Evolutionary conservation across 2,113 vertebrate species (phyloP).

Genomic region (Odocoileus hemionus): DNA sequence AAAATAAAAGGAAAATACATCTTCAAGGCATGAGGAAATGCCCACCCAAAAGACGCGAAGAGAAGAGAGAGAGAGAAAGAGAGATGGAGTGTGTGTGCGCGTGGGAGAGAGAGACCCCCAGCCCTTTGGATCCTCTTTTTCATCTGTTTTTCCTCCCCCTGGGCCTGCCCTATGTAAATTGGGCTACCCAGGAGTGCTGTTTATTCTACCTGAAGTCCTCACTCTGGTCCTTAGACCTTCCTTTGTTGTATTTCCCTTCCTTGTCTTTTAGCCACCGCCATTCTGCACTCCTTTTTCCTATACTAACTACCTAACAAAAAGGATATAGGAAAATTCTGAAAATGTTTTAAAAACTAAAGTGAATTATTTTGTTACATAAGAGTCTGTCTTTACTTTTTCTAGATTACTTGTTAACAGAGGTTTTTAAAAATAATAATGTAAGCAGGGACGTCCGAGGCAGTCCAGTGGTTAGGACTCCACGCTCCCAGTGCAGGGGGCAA

Average conservation of each 20-base stretch:
- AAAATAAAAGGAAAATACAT: neutral
- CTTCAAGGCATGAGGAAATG: neutral
- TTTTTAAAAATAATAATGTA: neutral
- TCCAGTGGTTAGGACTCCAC: neutral
- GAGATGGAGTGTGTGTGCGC: fast-evolving
- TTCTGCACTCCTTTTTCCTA: neutral
- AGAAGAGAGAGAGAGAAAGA: neutral
- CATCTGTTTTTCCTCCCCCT: neutral
- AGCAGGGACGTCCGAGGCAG: fast-evolving
- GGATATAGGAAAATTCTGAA: neutral
- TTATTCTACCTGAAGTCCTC: neutral
- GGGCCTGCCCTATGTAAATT: neutral
- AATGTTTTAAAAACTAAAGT: neutral
- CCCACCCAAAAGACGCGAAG: neutral
- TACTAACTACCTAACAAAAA: neutral
- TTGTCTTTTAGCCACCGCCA: neutral
- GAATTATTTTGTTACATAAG: neutral
- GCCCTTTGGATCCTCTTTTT: neutral
- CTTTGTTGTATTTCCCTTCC: neutral
- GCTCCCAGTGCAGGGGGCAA: neutral
- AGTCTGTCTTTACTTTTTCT: neutral
- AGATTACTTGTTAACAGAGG: neutral
- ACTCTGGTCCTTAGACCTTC: neutral
- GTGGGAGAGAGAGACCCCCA: fast-evolving
- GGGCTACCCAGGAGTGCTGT: fast-evolving